Base-by-base conservation (phyloP, 1,140 invertebrate genomes). In the Drosophila pseudoobscura region DNA sequence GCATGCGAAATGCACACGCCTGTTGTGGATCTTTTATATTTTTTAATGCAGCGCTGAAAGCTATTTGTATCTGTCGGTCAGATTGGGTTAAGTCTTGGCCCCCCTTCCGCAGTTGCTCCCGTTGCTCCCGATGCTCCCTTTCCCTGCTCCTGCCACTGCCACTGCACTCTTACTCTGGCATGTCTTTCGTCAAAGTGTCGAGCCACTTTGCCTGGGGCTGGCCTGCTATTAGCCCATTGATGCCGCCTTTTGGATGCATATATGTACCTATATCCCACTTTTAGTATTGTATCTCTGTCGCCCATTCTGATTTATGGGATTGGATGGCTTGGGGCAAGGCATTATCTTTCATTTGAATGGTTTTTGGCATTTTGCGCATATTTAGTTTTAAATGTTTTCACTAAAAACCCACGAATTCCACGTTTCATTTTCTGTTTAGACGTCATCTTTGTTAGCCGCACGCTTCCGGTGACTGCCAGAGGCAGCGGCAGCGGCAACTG, bases 11-110 rank as follows among this genome's bases (percentile, higher is more conserved):
- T 87, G 83, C 70, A 68, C 62, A 68, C 62, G 70, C 82, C 74
- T 78, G 73, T 70, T 82, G 78, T 70, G 68, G 58, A 70, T 80
- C 80, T 77, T 69, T 78, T 75, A 65, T 70, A 71, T 66, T 75
- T 80, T 87, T 83, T 82, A 88, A 78, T 87, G 83, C 83, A 63
- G 71, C 75, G 83, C 70, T 88, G 83, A 87, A 88, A 87, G 83
- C 83, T 87, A 87, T 87, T 87, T 87, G 83, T 87, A 87, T 87
- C 83, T 87, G 83, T 87, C 83, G 83, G 83, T 83, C 83, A 87
- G 82, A 87, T 87, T 87, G 77, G 82, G 80, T 87, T 85, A 85
- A 85, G 68, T 82, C 75, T 61, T 69, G 64, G 52, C 58, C 56
- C 53, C 65, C 52, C 3, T 35, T 35, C 31, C 31, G 31, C 31